Base-by-base conservation (phyloP, 1,140 invertebrate species). In the Venustaconcha ellipsiformis region DNA sequence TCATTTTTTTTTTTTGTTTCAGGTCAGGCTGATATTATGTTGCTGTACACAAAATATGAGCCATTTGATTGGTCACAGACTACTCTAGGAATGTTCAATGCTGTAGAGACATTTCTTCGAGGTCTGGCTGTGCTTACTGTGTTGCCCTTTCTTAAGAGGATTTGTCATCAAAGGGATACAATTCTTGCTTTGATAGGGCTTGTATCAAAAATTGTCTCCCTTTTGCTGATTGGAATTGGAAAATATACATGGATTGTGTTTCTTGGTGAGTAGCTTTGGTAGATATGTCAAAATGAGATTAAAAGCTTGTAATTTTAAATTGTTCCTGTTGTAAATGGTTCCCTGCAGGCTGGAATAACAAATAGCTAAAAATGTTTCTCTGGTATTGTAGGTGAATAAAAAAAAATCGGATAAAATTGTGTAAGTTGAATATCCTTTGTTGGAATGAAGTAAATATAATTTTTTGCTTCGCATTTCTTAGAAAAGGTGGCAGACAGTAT, bases 81-180 rank as follows among this genome's bases (percentile, higher is more conserved):
- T n/a, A 84, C 78, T 11, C 91, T 89, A 78, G 89, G 87, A 4
- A 87, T 87, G 67, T 91, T 87, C 67, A 89, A 87, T 79, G 90
- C 87, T 14, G 64, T 87, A 18, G 88, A 90, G 70, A 89, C 89
- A 77, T 87, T 84, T 48, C 68, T 91, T 1, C 82, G 86, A 66
- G 90, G 89, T 37, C 26, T 88, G 26, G 79, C 84, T 13, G 80
- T 92, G 13, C 67, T 91, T 1, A 72, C 87, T 20, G 74, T 84
- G 15, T 80, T 89, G 63, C 89, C 90, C 56, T 14, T 89, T 1
- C 56, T 84, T 13, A 82, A 83, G 63, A 71, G 68, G 57, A 78
- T 80, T 67, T 72, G 78, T 26, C 30, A 72, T 1, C 57, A 86
- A 12, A 78, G 74, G 1, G 91, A 92, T 70, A 82, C 87, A 14